Percentiles rank a stretch among this genome's conserved stretches.
Conservation (phyloP, 2,113 vertebrate species). For the Bolborhynchus lineola region DNA sequence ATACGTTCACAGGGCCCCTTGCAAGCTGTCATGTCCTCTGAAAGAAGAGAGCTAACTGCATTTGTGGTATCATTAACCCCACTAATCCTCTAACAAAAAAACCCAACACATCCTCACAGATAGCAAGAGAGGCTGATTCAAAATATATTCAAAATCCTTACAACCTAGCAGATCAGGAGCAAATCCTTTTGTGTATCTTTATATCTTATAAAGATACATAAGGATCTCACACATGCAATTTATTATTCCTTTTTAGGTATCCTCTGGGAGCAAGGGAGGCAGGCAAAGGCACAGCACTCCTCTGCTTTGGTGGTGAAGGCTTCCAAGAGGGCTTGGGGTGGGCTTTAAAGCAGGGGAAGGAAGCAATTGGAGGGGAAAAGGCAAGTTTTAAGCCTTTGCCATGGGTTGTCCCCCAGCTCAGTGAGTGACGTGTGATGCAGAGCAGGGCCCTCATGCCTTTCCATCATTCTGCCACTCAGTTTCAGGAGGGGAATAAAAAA, state of each 20-base stretch:
- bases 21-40: fast-evolving
- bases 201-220: not conserved
- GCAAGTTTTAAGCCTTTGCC: not conserved
- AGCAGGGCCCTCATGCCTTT: not conserved
- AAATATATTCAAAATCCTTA: not conserved
- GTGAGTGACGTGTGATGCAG: not conserved
- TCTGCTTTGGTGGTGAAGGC: not conserved
- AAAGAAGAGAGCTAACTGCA: not conserved
- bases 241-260: not conserved
- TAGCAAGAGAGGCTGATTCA: not conserved
- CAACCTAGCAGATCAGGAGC: not conserved
- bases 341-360: fast-evolving
- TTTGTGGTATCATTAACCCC: not conserved
- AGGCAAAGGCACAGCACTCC: not conserved
- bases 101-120: not conserved
- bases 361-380: not conserved
- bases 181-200: not conserved
- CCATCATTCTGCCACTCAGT: conserved; percentile 1
- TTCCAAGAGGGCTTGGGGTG: not conserved
- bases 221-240: not conserved
- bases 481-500: not conserved
- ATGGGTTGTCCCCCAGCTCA: fast-evolving
- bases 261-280: not conserved
- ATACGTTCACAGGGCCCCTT: not conserved
- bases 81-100: not conserved